These are phyloP conservation scores for Scaptomyza pallida DNA, from an alignment of 1,140 invertebrate species.

Conservation along the genomic window DNA sequence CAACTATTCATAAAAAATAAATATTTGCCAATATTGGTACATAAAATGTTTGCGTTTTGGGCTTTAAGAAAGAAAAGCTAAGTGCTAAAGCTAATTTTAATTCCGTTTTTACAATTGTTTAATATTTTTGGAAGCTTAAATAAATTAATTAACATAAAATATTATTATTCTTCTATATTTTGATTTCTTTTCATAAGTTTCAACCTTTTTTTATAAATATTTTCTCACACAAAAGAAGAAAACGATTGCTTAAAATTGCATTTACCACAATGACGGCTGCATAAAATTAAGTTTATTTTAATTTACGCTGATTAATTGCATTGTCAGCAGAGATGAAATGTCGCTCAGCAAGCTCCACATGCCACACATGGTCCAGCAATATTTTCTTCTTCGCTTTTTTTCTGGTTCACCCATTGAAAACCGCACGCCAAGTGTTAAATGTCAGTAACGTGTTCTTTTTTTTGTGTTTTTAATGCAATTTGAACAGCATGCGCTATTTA, in stretches of 20 bases:
- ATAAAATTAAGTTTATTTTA: constrained; percentile 74
- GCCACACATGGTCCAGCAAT: constrained; percentile 18
- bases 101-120: too few relatives aligned
- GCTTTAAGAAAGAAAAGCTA: too few relatives aligned
- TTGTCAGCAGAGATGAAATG: constrained; percentile 59
- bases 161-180: too few relatives aligned
- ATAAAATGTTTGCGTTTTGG: too few relatives aligned
- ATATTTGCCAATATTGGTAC: too few relatives aligned
- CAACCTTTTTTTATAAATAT: not conserved
- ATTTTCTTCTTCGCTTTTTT: not conserved
- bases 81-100: too few relatives aligned
- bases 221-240: constrained; percentile 27
- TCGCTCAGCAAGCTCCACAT: constrained; percentile 8
- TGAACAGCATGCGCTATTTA: constrained; percentile 40
- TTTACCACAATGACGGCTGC: constrained; percentile 57
- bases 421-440: constrained; percentile 70
- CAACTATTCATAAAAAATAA: too few relatives aligned
- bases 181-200: too few relatives aligned
- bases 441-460: constrained; percentile 40
- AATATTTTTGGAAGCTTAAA: too few relatives aligned
- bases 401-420: constrained; percentile 10
- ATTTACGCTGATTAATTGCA: constrained; percentile 78
- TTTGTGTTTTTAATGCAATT: constrained; percentile 73
- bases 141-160: too few relatives aligned
- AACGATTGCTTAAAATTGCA: constrained; percentile 18